Evolutionary conservation across 2,888 invertebrate species (phyloP), one percentile per base, ranked within the genome.

Genomic region (Taphrorychus bicolor): DNA sequence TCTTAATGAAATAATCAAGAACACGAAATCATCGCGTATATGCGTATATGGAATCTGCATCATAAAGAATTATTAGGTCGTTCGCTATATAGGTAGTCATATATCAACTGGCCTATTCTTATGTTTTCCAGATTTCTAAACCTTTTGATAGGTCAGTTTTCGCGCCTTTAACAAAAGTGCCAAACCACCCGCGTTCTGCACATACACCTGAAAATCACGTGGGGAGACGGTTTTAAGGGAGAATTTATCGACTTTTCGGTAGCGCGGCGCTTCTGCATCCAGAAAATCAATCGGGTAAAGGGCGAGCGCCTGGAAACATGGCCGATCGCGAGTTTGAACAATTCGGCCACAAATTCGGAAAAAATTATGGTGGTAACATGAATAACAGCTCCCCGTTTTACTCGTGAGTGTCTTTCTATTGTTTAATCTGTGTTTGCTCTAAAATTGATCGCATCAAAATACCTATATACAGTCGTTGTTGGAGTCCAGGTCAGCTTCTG

Each of bases 321-420:
- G 95, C 94, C 79, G 95, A 95, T 87, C 91, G 90, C 82, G 95
- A 95, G 84, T 95, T 93, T 85, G 95, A 95, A 84, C 93, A 95
- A 87, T 94, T 95, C 85, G 91, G 91, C 78, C 90, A 91, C 78
- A 90, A 90, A 82, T 94, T 93, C 83, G 93, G 94, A 78, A 88
- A 89, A 84, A 85, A 92, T 81, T 91, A 92, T 68, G 91, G 41
- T 14, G 54, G 41, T 17, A 45, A 5, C 42, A 45, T 19, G n/a
- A 56, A 19, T 22, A 69, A 48, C 24, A 61, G 48, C 22, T 71
- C 66, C 14, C 71, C 69, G 0, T 71, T 71, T 66, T 71, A 69
- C 42, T 71, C 69, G 71, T 71, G 41, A 71, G 71, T 71, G 45
- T 51, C 16, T 45, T 45, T 5, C 45, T 16, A 45, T 45, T 11